Evolutionary conservation across 2,113 vertebrate species (phyloP).

Genomic region (Xiphophorus hellerii): DNA sequence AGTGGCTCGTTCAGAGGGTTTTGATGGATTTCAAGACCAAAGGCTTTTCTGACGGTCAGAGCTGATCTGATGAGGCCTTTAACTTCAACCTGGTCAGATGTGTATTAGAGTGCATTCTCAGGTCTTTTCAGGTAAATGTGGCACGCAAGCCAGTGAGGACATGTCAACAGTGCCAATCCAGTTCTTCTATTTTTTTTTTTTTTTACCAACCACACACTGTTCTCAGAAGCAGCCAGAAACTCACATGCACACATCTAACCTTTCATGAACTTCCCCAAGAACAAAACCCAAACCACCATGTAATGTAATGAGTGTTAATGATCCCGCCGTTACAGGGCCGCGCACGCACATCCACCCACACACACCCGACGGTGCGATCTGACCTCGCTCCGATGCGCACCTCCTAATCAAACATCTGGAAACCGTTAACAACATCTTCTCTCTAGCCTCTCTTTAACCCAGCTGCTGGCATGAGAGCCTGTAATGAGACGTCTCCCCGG

Average conservation of each 20-base stretch:
- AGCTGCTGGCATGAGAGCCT: conserved; percentile 39
- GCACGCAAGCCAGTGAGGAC: conserved; percentile 73
- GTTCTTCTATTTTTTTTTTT: neutral
- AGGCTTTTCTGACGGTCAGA: no score
- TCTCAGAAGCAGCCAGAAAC: conserved; percentile 24
- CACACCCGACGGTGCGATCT: conserved; percentile 53
- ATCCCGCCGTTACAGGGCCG: conserved; percentile 8
- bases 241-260: neutral
- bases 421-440: conserved; percentile 47
- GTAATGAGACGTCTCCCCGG: conserved; percentile 53
- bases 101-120: neutral
- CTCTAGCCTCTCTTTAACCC: conserved; percentile 9
- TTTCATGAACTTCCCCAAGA: neutral
- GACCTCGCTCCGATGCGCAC: conserved; percentile 51
- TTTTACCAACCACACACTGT: conserved; percentile 10
- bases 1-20: no score
- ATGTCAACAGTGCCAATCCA: conserved; percentile 59
- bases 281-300: conserved; percentile 11
- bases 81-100: no score
- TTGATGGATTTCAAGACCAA: no score
- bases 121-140: conserved; percentile 46
- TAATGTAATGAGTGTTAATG: conserved; percentile 26
- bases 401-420: conserved; percentile 82
- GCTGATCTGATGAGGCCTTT: no score
- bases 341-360: neutral